Evolutionary conservation across 2,797 vertebrate species (phyloP).

Genomic region (Notoglanidium macrostoma): DNA sequence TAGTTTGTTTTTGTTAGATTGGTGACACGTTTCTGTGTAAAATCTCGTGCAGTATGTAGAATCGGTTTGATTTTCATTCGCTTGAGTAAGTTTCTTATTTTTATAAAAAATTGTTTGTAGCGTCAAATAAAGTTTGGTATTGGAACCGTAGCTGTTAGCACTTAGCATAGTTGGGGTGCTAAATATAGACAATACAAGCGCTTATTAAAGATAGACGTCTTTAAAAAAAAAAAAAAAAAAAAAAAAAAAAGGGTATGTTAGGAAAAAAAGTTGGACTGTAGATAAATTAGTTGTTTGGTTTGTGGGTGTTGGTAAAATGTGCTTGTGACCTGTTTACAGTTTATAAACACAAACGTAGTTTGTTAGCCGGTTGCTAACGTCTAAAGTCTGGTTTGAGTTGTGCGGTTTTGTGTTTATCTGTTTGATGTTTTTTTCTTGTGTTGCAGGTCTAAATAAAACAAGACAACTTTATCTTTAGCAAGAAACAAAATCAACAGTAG

Average conservation of each 20-base stretch:
- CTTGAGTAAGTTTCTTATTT: not conserved
- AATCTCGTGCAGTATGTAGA: not conserved
- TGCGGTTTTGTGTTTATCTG: not conserved
- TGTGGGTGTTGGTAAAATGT: not conserved
- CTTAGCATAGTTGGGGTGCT: not conserved
- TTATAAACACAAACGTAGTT: not conserved
- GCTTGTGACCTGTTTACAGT: not conserved
- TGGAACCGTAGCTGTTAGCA: slow-evolving; percentile 5
- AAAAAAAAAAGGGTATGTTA: not conserved
- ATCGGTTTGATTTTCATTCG: too few relatives aligned
- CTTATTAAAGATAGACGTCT: not conserved
- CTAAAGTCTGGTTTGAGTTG: not conserved
- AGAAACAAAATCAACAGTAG: not conserved
- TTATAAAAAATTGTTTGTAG: too few relatives aligned
- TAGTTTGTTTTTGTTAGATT: not conserved
- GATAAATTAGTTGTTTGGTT: not conserved
- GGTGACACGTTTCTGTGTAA: too few relatives aligned
- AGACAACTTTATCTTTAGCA: not conserved
- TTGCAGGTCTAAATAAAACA: not conserved
- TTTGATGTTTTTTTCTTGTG: not conserved
- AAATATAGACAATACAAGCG: not conserved
- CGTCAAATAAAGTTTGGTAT: slow-evolving; percentile 40
- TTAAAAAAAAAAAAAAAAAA: not conserved
- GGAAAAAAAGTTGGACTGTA: not conserved
- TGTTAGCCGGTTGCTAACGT: slow-evolving; percentile 13